phyloP scores from a whole-genome alignment of 1,140 invertebrate species.

The Littorina saxatilis region DNA sequence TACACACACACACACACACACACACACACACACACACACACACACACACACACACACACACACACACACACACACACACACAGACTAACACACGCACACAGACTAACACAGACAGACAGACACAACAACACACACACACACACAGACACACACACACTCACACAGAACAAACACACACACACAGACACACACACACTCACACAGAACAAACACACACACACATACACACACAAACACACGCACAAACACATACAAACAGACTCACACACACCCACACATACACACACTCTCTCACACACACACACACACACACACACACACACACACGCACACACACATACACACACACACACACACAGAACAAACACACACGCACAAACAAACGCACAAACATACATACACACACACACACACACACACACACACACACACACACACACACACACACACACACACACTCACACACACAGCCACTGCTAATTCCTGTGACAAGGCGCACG shows the following conservation, averaged over 20 bases:
- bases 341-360: not conserved
- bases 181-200: slow-evolving; percentile 17
- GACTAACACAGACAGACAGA: no score
- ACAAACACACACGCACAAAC: not conserved
- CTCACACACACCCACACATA: not conserved
- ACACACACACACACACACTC: not conserved
- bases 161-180: not conserved
- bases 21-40: not conserved
- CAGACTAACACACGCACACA: no score
- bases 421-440: slow-evolving; percentile 3
- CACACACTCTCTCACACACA: not conserved
- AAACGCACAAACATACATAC: slow-evolving; percentile 7
- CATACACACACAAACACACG: not conserved
- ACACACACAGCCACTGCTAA: slow-evolving; percentile 2
- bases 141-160: not conserved
- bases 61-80: not conserved
- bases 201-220: slow-evolving; percentile 7
- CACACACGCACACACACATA: slow-evolving; percentile 1
- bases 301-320: slow-evolving; percentile 12
- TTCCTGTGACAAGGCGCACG: no score
- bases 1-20: no score
- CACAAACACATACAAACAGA: slow-evolving; percentile 1
- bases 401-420: slow-evolving; percentile 4
- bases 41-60: not conserved
- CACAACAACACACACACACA: not conserved